Base-by-base conservation (phyloP, 2,888 invertebrate genomes). In the Platerodrilus igneus region DNA sequence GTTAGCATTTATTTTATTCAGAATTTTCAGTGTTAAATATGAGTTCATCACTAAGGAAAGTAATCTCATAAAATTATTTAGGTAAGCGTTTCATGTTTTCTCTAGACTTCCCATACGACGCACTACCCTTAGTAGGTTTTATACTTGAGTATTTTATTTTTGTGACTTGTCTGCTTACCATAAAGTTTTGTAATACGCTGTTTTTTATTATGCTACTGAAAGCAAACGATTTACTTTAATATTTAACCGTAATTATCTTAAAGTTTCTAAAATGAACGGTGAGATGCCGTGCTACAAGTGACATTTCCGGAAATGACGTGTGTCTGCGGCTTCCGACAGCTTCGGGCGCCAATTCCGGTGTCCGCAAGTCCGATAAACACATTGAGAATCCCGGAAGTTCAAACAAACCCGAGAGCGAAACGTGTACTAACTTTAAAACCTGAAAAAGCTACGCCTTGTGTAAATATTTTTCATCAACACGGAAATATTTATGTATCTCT, bases 301-400 rank as follows among this genome's bases (percentile, higher is more conserved):
- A 66, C 65, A 63, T 52, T 57, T 56, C 53, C 66, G 68, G 68
- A 68, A 67, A 67, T 68, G 68, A 67, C 64, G 68, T 65, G 64
- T 67, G 67, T 67, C 67, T 66, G 58, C 64, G 63, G 62, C 63
- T 67, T 67, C 68, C 67, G 68, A 63, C 64, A 59, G 61, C 59
- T 63, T 59, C 59, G 63, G 65, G 62, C 63, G 60, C 63, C 58
- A 56, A 60, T 64, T 66, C 67, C 67, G 61, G 66, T 64, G 64
- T 63, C 64, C 66, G 60, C 60, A 57, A 60, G 58, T 55, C 51
- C 52, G 55, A 55, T 66, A 66, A 66, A 66, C 65, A 63, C 58
- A 63, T 63, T 66, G 66, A 63, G 56, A 56, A 55, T 55, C 47
- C 63, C 65, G 67, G 67, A 67, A 65, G 59, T 62, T 55, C 59